Base-by-base conservation (phyloP, 2,113 vertebrate species). In the Hippocampus zosterae region DNA sequence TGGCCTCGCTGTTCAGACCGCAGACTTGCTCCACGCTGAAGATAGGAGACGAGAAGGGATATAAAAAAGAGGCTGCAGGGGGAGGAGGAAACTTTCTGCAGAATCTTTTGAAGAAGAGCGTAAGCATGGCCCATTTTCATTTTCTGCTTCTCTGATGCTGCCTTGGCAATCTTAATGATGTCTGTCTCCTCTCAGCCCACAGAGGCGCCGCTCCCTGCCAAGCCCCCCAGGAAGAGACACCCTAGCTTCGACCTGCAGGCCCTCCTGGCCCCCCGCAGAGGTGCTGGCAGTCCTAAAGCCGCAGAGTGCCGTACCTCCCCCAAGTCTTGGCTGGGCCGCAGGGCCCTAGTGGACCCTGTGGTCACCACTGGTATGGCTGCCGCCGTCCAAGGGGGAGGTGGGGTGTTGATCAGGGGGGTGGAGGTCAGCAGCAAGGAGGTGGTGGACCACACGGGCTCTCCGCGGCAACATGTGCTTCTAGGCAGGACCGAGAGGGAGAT, bases 341-440 rank as follows among this genome's bases (percentile, higher is more conserved):
- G 85, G 44, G 50, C 76, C 0, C 2, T 85, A 1, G 85, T 83
- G 0, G 91, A 93, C 71, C 87, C 92, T 0, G 81, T 92, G n/a
- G 79, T 91, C 13, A 55, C 84, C 16, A 87, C 91, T 2, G 80
- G 88, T 68, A 74, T 91, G 81, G 87, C 90, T 0, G 81, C 90
- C 0, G 89, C 91, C 0, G 52, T 91, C 19, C 81, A 0, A 18
- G 83, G 68, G 52, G 80, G 77, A 33, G 83, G 89, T 0, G 91
- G 92, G 0, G 94, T 96, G 68, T 81, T 95, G 63, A 96, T 97
- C 66, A 84, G 94, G 57, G 95, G 95, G 1, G 92, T 96, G 76
- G 95, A 96, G 77, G 94, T 95, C 83, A 97, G 94, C 92, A 97
- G 95, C 78, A 95, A 94, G 2, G 95, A 97, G 82, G 93, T 97